Conservation (phyloP, 2,113 vertebrate genomes). For the Heptranchias perlo region DNA sequence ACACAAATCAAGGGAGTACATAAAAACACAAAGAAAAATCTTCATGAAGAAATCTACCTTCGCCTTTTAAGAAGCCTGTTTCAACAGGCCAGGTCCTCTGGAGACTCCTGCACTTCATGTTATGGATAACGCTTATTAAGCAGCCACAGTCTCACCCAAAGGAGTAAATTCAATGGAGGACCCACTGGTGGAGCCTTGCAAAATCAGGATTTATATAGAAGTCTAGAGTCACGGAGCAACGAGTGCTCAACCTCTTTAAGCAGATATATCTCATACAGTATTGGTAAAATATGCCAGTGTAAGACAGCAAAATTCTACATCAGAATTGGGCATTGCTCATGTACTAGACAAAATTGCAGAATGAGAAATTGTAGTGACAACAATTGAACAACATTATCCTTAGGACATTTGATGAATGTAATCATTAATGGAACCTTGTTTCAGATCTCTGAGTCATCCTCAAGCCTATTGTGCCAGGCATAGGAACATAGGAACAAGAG, state of each 20-base stretch:
- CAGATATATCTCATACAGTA: background rate
- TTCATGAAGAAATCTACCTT: no score
- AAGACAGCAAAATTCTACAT: background rate
- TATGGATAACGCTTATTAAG: no score
- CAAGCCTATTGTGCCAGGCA: background rate
- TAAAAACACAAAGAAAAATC: background rate
- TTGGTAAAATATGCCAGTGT: background rate
- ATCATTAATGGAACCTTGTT: background rate
- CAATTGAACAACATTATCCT: background rate
- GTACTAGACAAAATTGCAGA: background rate
- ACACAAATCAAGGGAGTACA: background rate
- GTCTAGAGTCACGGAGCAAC: background rate
- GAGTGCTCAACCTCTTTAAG: background rate
- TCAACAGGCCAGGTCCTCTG: background rate
- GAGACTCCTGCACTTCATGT: no score
- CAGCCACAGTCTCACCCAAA: background rate
- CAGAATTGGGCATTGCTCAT: background rate
- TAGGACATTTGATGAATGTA: background rate
- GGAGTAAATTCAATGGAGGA: background rate
- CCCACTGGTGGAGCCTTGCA: background rate
- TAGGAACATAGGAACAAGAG: no score
- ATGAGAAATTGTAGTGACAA: background rate
- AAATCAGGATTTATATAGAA: background rate
- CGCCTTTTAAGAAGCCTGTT: background rate
- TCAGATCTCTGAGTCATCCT: background rate